Evolutionary conservation across 2,888 invertebrate genomes (phyloP).

Genomic region (Patella pellucida): DNA sequence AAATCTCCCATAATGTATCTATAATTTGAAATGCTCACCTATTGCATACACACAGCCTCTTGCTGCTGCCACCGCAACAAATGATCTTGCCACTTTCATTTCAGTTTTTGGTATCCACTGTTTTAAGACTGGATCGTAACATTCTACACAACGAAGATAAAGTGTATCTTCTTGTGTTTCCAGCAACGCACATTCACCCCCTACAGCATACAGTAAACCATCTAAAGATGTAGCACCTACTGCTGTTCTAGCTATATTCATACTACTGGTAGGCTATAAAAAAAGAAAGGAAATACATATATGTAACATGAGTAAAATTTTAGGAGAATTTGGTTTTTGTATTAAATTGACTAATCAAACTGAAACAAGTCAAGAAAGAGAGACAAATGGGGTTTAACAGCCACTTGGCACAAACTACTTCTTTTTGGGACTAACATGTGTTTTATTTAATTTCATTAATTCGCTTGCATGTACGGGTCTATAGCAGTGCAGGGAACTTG

Average conservation of each 20-base stretch:
- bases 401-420: too few species aligned
- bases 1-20: too few species aligned
- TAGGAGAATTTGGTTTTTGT: background rate
- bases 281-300: background rate
- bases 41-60: constrained; percentile 74
- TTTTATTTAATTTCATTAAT: too few species aligned
- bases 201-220: constrained; percentile 64
- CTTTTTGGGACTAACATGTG: too few species aligned
- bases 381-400: too few species aligned
- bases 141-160: constrained; percentile 65
- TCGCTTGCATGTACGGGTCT: too few species aligned
- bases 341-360: background rate
- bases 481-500: too few species aligned
- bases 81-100: constrained; percentile 65
- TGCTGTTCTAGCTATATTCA: constrained; percentile 67
- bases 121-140: constrained; percentile 63
- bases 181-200: constrained; percentile 67
- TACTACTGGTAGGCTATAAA: constrained; percentile 46
- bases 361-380: background rate
- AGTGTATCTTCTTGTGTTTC: constrained; percentile 67
- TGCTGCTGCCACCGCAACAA: constrained; percentile 88
- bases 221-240: constrained; percentile 63
- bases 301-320: background rate
- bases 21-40: constrained; percentile 43
- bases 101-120: constrained; percentile 60